phyloP scores from a whole-genome alignment of 2,797 vertebrate species.

The Leuciscus waleckii region DNA sequence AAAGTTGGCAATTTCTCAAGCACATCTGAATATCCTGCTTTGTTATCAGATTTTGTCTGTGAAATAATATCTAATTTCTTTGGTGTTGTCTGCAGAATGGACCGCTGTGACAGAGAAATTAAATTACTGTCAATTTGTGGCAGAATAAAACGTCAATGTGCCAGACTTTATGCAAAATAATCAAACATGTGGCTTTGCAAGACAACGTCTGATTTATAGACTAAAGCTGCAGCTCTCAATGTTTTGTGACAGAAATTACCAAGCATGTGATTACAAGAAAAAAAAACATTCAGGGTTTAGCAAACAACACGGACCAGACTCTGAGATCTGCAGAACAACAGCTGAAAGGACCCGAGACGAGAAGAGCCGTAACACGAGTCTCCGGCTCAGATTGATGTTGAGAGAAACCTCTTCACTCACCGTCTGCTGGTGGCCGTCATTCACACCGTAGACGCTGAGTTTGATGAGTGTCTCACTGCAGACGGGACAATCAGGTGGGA shows the following conservation, averaged over 20 bases:
- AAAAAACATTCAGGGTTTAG: background rate
- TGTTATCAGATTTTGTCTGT: constrained; percentile 6
- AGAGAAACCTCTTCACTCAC: constrained; percentile 80
- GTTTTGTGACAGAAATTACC: constrained; percentile 8
- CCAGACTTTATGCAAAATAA: constrained; percentile 14
- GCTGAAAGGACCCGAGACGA: background rate
- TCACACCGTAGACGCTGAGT: constrained; percentile 94
- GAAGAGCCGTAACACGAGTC: background rate
- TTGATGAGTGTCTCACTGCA: constrained; percentile 93
- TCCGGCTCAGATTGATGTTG: background rate
- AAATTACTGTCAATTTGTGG: constrained; percentile 14
- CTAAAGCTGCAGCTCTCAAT: background rate
- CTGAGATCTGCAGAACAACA: background rate
- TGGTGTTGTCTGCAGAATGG: background rate
- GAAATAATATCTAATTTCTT: background rate
- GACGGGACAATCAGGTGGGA: constrained; percentile 90
- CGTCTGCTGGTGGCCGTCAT: constrained; percentile 90
- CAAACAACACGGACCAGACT: background rate
- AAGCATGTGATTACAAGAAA: constrained; percentile 9
- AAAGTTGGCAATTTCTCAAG: background rate
- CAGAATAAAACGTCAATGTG: constrained; percentile 7
- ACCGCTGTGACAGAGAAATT: background rate
- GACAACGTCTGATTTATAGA: constrained; percentile 11
- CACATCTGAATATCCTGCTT: background rate
- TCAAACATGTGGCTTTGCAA: constrained; percentile 15